phyloP scores from a whole-genome alignment of 2,888 invertebrate genomes.

The Ophion obscuratus region DNA sequence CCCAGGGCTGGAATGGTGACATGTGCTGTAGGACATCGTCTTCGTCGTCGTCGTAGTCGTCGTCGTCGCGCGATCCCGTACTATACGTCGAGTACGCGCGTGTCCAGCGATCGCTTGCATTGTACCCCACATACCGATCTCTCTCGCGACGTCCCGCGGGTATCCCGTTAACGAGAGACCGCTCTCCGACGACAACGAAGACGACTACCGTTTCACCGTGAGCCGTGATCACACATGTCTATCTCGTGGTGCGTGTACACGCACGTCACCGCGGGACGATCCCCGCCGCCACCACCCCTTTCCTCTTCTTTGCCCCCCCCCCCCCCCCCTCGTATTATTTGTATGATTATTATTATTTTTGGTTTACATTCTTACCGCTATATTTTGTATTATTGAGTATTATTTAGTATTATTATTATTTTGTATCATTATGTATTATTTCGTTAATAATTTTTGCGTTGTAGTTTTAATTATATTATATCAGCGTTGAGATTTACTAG shows the following conservation, averaged over 20 bases:
- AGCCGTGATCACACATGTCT: conserved; percentile 45
- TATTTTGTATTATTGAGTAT: too few relatives aligned
- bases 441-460: too few relatives aligned
- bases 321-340: not conserved
- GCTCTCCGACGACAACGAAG: conserved; percentile 39
- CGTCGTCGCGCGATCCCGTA: conserved; percentile 68
- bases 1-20: conserved; percentile 78
- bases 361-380: too few relatives aligned
- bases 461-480: too few relatives aligned
- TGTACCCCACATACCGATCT: conserved; percentile 72
- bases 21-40: conserved; percentile 74
- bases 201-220: conserved; percentile 63
- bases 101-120: conserved; percentile 71
- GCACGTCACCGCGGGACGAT: conserved; percentile 41
- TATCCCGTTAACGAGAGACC: conserved; percentile 70
- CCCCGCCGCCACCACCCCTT: conserved; percentile 47
- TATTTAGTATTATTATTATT: too few relatives aligned
- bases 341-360: too few relatives aligned
- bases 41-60: conserved; percentile 39
- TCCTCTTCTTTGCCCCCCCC: not conserved
- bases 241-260: conserved; percentile 39
- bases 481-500: too few relatives aligned
- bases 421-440: too few relatives aligned
- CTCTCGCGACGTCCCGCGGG: conserved; percentile 53
- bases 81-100: conserved; percentile 59